Evolutionary conservation across 64 coral and sea anemone species (phyloP).

Genomic region (Actinia tenebrosa): DNA sequence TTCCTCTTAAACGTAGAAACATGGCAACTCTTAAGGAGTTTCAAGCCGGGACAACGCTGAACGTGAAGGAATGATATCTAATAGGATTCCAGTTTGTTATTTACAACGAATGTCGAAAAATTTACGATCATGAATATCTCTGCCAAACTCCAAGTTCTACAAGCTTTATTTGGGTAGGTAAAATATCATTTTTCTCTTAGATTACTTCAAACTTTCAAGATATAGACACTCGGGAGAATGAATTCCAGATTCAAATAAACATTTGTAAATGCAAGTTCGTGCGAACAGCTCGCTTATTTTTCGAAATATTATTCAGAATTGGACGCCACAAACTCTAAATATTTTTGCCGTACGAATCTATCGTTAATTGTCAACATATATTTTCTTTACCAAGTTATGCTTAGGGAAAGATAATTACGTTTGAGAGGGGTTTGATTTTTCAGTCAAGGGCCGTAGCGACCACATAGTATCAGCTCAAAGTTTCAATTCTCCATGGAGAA

Average conservation of each 20-base stretch:
- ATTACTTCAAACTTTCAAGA: background rate
- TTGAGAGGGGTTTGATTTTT: background rate
- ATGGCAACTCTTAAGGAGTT: background rate
- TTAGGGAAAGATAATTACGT: background rate
- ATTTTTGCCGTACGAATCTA: too few species aligned
- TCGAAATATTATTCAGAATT: too few species aligned
- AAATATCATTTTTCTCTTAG: background rate
- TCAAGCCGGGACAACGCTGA: background rate
- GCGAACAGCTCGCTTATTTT: background rate
- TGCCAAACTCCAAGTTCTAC: conserved; percentile 76
- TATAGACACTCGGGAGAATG: background rate
- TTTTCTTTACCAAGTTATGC: background rate
- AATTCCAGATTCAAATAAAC: background rate
- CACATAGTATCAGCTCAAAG: background rate
- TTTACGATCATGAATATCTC: conserved; percentile 59
- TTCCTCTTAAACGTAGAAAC: background rate
- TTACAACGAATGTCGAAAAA: background rate
- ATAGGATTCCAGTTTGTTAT: too few species aligned
- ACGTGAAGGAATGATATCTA: background rate
- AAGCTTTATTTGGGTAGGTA: conserved; percentile 78
- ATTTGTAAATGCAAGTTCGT: too few species aligned
- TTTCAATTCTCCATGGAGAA: background rate
- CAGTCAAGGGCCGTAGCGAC: background rate
- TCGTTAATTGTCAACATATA: background rate
- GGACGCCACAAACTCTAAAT: too few species aligned